Base-by-base conservation (phyloP, 2,888 invertebrate species). In the Ametastegia equiseti region DNA sequence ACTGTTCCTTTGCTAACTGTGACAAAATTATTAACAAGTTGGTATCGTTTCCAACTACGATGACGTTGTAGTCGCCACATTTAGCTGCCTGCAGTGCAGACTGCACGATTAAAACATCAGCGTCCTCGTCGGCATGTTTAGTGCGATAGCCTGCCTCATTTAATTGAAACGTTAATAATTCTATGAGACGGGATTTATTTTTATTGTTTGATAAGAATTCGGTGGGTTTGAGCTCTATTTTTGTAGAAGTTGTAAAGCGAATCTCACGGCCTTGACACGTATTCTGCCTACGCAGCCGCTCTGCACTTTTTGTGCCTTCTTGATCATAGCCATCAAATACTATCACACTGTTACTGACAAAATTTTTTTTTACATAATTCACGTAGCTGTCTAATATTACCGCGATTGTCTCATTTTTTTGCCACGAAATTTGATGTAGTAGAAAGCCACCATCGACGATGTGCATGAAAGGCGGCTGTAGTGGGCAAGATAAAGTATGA, bases 141-240 rank as follows among this genome's bases (percentile, higher is more conserved):
- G 84, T 84, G 78, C 80, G 82, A 85, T 85, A 84, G 60, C 84
- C 86, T 81, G 54, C 83, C 80, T 82, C 78, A 69, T 82, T 84
- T 47, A 87, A 83, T 7, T 83, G 42, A 13, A 11, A 11, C 57
- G 39, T 81, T 47, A 83, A 79, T 30, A 80, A 83, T 81, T 84
- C 83, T 82, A 88, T 87, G 81, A 86, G 81, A 84, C 84, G 85
- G 11, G 83, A 81, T 84, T 88, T 86, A 63, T 88, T 86, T 83
- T 84, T 84, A 81, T 86, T 82, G 81, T 86, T 85, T 82, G 83
- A 84, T 82, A 86, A 83, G 83, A 86, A 83, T 81, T 83, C 84
- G 83, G 86, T 85, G 84, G 86, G 86, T 80, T 57, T 57, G 30
- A 45, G 60, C 71, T 23, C 33, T 45, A 82, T 82, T 9, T 60